Evolutionary conservation across 2,113 vertebrate species (phyloP), one percentile per base, ranked within the genome.

Genomic region (Oreochromis tanganicae): DNA sequence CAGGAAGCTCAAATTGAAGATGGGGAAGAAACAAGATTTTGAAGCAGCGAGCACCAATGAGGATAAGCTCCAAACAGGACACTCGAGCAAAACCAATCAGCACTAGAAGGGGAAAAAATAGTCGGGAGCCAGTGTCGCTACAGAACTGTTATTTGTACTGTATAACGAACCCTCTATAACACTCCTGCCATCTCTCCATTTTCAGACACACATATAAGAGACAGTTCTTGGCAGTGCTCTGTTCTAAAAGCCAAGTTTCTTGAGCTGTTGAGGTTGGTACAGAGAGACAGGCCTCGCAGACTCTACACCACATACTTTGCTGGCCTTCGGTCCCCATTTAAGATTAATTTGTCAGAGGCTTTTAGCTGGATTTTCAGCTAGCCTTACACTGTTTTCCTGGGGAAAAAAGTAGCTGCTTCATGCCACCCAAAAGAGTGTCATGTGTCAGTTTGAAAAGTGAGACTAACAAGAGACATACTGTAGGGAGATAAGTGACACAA

Each of bases 271-370:
- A 85, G 41, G 38, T 43, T 46, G 52, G 24, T 8, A 46, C 43
- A 75, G 6, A 13, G 27, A 73, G 34, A 14, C 54, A 29, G 29
- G 43, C n/a, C 50, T 57, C 19, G 68, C 48, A 82, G 66, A 81
- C 88, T 87, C 57, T 57, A 6, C 21, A 59, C 86, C 81, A 50
- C 56, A 83, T 83, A 21, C 75, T 91, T 79, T 48, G n/a, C 81
- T 88, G 81, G 75, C 88, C 66, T 88, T 91, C 89, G 82, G 82
- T 91, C 89, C n/a, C 82, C 84, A 88, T 93, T 91, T 91, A 88
- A 87, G 88, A 93, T 89, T 90, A 56, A 95, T 95, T 94, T 92
- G 91, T 94, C 90, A 82, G 85, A 85, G 91, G 85, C 85, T 92
- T 93, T 93, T 85, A 89, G 68, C 56, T 89, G 59, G 46, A 79